These are phyloP conservation scores for Coracopsis vasa DNA, from an alignment of 2,113 vertebrate species.

Conservation along the genomic window DNA sequence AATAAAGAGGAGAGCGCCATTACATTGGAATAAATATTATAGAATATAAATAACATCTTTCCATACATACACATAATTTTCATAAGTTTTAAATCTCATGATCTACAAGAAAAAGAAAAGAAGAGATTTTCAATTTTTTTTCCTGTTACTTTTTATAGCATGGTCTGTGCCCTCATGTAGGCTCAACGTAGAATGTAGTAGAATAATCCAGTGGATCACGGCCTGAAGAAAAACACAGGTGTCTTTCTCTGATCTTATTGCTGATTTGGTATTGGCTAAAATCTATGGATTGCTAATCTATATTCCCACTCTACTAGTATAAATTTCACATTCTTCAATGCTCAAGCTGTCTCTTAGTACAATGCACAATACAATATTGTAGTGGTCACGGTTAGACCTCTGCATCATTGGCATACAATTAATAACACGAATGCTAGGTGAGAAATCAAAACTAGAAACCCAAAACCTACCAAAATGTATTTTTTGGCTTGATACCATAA, in stretches of 20 bases:
- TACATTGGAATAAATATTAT: neutral
- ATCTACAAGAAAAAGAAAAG: neutral
- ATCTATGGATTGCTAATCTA: neutral
- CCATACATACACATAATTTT: neutral
- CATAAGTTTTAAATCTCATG: neutral
- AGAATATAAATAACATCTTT: constrained; percentile 4
- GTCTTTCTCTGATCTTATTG: neutral
- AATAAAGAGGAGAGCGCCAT: neutral
- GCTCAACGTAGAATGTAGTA: neutral
- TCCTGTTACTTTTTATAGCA: neutral
- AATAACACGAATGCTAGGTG: neutral
- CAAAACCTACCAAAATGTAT: neutral
- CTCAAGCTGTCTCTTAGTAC: neutral
- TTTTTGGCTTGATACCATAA: neutral
- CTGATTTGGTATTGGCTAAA: neutral
- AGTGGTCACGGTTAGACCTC: neutral
- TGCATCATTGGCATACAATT: neutral
- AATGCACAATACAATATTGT: neutral
- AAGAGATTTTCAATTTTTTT: neutral
- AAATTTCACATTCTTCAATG: neutral
- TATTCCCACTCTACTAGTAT: neutral
- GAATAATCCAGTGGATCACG: neutral
- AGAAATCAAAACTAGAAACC: neutral
- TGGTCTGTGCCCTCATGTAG: neutral
- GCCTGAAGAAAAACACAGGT: neutral